These are phyloP conservation scores for Perca fluviatilis DNA, from an alignment of 2,113 vertebrate species.

Conservation along the genomic window DNA sequence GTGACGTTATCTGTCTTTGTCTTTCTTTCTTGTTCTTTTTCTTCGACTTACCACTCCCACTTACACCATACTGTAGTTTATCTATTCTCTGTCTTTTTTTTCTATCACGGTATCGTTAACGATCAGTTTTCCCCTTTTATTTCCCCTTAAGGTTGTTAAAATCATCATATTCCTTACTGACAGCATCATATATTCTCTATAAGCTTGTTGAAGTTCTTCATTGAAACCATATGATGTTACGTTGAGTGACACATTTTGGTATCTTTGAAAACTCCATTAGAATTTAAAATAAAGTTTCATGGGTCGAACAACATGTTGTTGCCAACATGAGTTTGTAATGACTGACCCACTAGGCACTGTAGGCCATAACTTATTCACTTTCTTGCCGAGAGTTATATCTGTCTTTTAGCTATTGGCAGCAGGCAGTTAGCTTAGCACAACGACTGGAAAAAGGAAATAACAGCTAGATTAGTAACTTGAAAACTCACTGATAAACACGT, in stretches of 20 bases:
- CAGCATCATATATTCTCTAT: not conserved
- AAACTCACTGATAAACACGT: not conserved
- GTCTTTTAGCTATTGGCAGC: not conserved
- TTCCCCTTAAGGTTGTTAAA: not conserved
- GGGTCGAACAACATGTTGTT: not conserved
- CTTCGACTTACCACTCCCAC: not conserved
- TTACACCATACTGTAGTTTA: not conserved
- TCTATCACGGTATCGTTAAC: not conserved
- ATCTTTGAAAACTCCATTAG: not conserved
- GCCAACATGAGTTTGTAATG: not conserved
- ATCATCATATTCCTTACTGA: not conserved
- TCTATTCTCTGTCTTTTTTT: not conserved
- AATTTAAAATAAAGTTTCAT: not conserved
- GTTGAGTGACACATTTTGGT: not conserved
- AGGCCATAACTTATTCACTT: not conserved
- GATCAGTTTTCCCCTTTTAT: not conserved
- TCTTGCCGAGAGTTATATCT: not conserved
- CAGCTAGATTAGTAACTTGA: not conserved
- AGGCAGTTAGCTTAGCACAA: not conserved
- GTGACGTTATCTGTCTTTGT: not conserved
- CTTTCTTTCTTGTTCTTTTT: not conserved
- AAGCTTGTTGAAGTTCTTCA: not conserved
- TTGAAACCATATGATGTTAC: too few relatives aligned
- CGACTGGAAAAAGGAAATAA: not conserved
- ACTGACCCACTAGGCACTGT: not conserved